phyloP scores from a whole-genome alignment of 2,888 invertebrate genomes.

The Endotricha flammealis region DNA sequence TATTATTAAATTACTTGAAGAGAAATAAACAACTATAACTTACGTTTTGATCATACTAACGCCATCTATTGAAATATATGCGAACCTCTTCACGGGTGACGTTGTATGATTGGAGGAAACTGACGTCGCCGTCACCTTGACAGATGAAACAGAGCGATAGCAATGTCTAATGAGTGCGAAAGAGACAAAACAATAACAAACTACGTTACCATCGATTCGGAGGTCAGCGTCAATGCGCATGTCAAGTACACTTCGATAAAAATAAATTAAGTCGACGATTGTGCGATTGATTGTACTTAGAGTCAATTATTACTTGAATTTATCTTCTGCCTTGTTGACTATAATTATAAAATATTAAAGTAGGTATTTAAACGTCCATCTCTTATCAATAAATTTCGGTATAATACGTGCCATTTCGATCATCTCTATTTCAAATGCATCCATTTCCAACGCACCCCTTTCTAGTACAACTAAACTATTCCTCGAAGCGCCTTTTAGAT shows the following conservation, averaged over 20 bases:
- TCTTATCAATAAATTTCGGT: no score
- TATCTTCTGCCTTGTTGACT: neutral
- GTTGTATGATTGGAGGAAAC: conserved; percentile 38
- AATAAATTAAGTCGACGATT: conserved; percentile 33
- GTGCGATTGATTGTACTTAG: conserved; percentile 9
- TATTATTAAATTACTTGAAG: no score
- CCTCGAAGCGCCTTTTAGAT: no score
- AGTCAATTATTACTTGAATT: neutral
- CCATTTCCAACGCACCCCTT: no score
- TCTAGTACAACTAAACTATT: no score
- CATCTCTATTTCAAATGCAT: no score
- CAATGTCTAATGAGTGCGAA: conserved; percentile 25
- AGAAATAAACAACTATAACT: no score
- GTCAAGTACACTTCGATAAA: conserved; percentile 59
- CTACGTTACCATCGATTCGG: conserved; percentile 64
- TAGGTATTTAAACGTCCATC: no score
- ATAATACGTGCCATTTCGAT: no score
- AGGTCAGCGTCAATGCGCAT: conserved; percentile 62
- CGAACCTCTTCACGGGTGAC: conserved; percentile 33
- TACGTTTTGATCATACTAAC: conserved; percentile 27
- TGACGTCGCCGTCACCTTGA: conserved; percentile 41
- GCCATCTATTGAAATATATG: conserved; percentile 53
- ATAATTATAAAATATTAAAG: no score
- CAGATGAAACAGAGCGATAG: conserved; percentile 29
- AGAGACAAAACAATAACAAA: conserved; percentile 66